Evolutionary conservation across 2,888 invertebrate genomes (phyloP).

Genomic region (Osedax frankpressi): DNA sequence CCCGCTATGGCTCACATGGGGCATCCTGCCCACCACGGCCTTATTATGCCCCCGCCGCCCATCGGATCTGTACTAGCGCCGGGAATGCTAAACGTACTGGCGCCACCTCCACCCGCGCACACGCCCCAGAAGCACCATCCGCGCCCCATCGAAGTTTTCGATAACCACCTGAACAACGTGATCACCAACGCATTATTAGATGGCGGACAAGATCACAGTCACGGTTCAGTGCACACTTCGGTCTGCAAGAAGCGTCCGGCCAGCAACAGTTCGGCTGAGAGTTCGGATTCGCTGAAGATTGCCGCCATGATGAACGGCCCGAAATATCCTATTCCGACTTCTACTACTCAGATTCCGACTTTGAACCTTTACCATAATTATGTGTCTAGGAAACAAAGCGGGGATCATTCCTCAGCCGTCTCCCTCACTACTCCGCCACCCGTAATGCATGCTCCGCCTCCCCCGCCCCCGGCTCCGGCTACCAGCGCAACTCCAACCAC

Average conservation of each 20-base stretch:
- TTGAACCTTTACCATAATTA: background rate
- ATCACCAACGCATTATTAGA: constrained; percentile 48
- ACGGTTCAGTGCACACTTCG: background rate
- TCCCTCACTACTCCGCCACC: background rate
- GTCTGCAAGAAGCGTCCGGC: constrained; percentile 36
- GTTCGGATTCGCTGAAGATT: constrained; percentile 25
- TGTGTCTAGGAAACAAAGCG: background rate
- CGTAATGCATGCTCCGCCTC: background rate
- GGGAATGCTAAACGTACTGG: too few species aligned
- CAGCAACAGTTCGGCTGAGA: constrained; percentile 38
- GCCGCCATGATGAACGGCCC: background rate
- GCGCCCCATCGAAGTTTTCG: constrained; percentile 48
- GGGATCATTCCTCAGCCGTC: background rate
- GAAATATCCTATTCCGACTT: background rate
- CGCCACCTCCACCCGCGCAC: background rate
- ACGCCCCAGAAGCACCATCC: background rate
- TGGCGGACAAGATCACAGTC: background rate
- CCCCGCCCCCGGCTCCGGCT: background rate
- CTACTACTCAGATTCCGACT: background rate
- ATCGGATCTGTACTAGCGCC: background rate
- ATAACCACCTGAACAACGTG: constrained; percentile 73
- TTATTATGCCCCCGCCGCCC: background rate
- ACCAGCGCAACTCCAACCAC: background rate
- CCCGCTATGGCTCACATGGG: background rate
- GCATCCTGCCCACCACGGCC: background rate